Conservation (phyloP, 2,888 invertebrate genomes). For the Mycalesis mineus region DNA sequence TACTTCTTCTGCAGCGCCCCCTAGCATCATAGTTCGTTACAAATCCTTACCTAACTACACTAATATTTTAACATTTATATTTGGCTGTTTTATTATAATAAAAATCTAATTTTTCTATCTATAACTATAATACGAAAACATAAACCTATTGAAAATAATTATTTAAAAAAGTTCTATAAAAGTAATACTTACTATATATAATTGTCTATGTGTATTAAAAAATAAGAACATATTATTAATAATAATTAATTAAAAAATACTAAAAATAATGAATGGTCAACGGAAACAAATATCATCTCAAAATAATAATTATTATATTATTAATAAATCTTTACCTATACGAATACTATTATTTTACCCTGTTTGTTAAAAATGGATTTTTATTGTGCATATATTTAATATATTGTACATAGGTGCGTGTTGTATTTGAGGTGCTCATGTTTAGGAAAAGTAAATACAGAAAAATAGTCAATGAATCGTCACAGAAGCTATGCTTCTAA, state of each 20-base stretch:
- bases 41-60: neutral
- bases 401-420: neutral
- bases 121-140: neutral
- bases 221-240: neutral
- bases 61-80: slow-evolving; percentile 14
- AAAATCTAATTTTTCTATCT: neutral
- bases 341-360: slow-evolving; percentile 5
- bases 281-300: neutral
- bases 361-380: neutral
- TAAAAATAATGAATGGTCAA: neutral
- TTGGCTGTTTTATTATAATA: slow-evolving; percentile 14
- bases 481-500: too few species aligned
- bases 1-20: too few species aligned
- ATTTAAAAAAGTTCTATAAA: neutral
- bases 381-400: neutral
- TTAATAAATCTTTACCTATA: neutral
- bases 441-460: neutral
- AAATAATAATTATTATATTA: neutral
- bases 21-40: too few species aligned
- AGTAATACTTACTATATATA: neutral
- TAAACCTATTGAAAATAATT: neutral
- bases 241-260: neutral
- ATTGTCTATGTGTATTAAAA: neutral
- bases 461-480: too few species aligned
- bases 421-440: neutral